Evolutionary conservation across 53 echinoderm and acorn worm species (phyloP), one percentile per base, ranked within the genome.

Genomic region (Arbacia lixula): DNA sequence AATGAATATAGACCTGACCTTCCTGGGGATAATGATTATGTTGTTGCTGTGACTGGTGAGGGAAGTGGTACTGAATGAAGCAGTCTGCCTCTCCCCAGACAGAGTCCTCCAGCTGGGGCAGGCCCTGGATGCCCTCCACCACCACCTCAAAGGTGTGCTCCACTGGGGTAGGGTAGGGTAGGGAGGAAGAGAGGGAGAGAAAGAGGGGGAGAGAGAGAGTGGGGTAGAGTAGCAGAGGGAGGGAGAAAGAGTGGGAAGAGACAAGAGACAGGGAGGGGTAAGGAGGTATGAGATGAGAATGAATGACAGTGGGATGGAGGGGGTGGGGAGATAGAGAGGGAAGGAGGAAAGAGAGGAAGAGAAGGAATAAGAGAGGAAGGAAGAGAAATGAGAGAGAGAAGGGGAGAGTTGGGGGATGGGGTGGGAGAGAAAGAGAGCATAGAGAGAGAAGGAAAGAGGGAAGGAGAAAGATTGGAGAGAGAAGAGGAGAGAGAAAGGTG

Each of bases 1-100:
- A n/a, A n/a, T n/a, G n/a, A n/a, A n/a, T n/a, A n/a, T n/a, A n/a
- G n/a, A n/a, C n/a, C n/a, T n/a, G n/a, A n/a, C n/a, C n/a, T n/a
- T n/a, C n/a, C n/a, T n/a, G n/a, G n/a, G n/a, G n/a, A n/a, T n/a
- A n/a, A n/a, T n/a, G n/a, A 25, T 86, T 72, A 73, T 88, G 94
- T 36, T 85, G 71, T 31, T 68, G 73, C 24, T 88, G 90, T 43
- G 84, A 79, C 80, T 90, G 94, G 24, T 90, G 64, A 20, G 98
- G 98, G 46, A 98, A 98, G 83, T 98, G 94, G 78, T 98, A 98
- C 77, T 94, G 98, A 10, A 98, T 63, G 42, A 98, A 98, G 81
- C 98, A 98, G 40, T 98, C 98, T 16, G 98, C 98, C 32, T 98
- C 98, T 26, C 98, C 98, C 98, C 98, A 98, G 58, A 94, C 92